phyloP scores from a whole-genome alignment of 2,888 invertebrate species.

The Lobophora halterata region DNA sequence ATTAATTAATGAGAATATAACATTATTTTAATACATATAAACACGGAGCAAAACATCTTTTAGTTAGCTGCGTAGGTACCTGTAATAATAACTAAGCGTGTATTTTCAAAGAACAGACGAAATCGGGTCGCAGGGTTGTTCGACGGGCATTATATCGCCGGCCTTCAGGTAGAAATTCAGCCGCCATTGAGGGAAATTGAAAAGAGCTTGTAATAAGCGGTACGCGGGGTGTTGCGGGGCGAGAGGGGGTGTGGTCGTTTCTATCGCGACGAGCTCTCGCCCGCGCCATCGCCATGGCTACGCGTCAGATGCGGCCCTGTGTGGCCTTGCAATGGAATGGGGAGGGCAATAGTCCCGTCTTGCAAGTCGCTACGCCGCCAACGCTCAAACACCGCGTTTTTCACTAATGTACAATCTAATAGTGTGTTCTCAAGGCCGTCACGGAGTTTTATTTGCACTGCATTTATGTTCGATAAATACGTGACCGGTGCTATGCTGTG shows the following conservation, averaged over 20 bases:
- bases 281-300: constrained; percentile 70
- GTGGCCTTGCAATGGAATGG: constrained; percentile 80
- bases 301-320: constrained; percentile 75
- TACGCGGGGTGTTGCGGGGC: constrained; percentile 37
- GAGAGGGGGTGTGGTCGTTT: constrained; percentile 49
- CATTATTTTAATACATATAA: constrained; percentile 9
- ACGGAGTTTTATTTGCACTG: constrained; percentile 53
- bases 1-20: constrained; percentile 1
- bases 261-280: constrained; percentile 71
- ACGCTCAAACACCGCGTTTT: constrained; percentile 59
- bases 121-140: constrained; percentile 36
- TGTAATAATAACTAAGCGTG: constrained; percentile 5
- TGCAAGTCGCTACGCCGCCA: constrained; percentile 65
- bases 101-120: constrained; percentile 17
- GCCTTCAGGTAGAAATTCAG: constrained; percentile 71
- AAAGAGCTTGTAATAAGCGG: constrained; percentile 67
- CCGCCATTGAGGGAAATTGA: constrained; percentile 71
- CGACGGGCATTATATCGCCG: constrained; percentile 48
- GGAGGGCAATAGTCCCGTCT: constrained; percentile 80
- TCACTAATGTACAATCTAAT: constrained; percentile 49
- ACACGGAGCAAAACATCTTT: too few species aligned
- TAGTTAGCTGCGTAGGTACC: too few species aligned
- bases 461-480: constrained; percentile 48
- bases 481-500: constrained; percentile 35
- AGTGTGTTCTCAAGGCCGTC: constrained; percentile 62